Conservation (phyloP, 2,113 vertebrate species). For the Baryphthengus martii region DNA sequence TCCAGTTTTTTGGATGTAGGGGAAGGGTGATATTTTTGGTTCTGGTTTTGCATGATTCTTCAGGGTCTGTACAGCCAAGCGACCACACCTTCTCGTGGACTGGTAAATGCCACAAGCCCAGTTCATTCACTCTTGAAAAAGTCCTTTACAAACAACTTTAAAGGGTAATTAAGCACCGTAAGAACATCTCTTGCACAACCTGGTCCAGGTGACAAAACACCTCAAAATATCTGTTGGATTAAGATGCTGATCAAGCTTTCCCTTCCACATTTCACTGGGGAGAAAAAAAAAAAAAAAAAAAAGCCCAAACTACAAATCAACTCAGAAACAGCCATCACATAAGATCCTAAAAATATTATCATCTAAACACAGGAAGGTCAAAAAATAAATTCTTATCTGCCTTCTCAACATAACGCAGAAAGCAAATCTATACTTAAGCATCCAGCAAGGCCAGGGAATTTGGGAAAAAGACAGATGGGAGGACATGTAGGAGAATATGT, state of each 20-base stretch:
- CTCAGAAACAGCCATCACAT: background rate
- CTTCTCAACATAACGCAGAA: background rate
- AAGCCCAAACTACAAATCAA: background rate
- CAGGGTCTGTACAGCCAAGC: background rate
- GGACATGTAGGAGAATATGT: constrained; percentile 27
- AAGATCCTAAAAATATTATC: constrained; percentile 37
- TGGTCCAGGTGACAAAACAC: background rate
- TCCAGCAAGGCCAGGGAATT: constrained; percentile 26
- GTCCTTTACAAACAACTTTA: background rate
- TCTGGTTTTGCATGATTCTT: background rate
- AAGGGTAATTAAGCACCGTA: background rate
- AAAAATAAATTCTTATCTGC: constrained; percentile 53
- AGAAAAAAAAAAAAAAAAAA: background rate
- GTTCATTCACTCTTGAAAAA: background rate
- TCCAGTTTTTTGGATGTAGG: background rate
- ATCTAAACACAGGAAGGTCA: constrained; percentile 42
- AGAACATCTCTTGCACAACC: background rate
- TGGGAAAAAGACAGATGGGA: constrained; percentile 45
- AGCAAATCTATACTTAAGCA: constrained; percentile 42
- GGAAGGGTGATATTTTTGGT: background rate
- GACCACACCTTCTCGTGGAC: background rate
- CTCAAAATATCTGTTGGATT: background rate
- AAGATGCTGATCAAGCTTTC: background rate
- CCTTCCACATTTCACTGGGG: background rate
- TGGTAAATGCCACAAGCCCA: background rate